Conservation (phyloP, 2,797 vertebrate species). For the Echiichthys vipera region DNA sequence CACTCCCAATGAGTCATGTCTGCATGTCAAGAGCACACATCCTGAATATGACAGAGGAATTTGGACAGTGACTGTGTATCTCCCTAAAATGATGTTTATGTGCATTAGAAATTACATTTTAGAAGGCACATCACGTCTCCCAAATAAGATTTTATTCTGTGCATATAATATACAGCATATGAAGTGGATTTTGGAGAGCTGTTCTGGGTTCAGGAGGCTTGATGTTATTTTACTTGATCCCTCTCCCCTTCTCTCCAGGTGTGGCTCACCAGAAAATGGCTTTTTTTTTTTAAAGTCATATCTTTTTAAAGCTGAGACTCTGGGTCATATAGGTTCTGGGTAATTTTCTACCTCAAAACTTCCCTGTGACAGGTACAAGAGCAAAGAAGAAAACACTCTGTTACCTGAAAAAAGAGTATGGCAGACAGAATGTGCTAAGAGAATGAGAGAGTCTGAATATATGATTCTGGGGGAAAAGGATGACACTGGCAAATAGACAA, state of each 20-base stretch:
- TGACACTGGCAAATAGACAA: no score
- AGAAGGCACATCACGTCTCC: neutral
- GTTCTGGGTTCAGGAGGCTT: neutral
- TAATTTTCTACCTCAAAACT: constrained; percentile 19
- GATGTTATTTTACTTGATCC: constrained; percentile 9
- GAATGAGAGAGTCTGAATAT: neutral
- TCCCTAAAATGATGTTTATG: neutral
- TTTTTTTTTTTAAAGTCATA: neutral
- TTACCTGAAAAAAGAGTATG: neutral
- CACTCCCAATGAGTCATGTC: constrained; percentile 14
- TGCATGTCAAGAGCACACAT: neutral
- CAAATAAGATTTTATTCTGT: neutral
- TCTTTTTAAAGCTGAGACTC: neutral
- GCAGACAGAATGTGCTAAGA: neutral
- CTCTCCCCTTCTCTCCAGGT: neutral
- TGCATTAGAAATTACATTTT: neutral
- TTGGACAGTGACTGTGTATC: neutral
- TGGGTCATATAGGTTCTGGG: neutral
- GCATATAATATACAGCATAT: neutral
- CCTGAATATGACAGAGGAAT: neutral
- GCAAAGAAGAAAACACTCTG: neutral
- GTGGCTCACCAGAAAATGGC: neutral
- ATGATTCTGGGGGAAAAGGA: neutral
- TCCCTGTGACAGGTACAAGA: neutral
- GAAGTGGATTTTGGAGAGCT: neutral